Percentiles rank a stretch among this genome's conserved stretches.
These are phyloP conservation scores for Leptoclinus maculatus DNA, from an alignment of 2,797 vertebrate species.

Conservation along the genomic window DNA sequence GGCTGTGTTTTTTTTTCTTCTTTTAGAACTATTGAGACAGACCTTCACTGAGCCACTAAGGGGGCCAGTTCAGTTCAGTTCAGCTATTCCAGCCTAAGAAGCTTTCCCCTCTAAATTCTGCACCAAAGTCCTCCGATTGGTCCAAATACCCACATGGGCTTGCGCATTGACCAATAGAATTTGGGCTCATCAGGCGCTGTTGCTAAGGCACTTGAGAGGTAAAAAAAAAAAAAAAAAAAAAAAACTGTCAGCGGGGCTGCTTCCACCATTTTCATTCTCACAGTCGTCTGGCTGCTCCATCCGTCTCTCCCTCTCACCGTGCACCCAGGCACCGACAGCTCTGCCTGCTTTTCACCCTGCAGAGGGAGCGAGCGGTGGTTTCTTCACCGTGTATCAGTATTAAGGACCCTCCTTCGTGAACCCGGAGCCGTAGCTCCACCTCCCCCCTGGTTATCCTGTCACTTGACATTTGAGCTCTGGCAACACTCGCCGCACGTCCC, in stretches of 20 bases:
- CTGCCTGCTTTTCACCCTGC: neutral
- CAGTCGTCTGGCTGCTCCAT: constrained; percentile 24
- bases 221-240: constrained; percentile 12
- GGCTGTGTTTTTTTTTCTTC: neutral
- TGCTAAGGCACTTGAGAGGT: constrained; percentile 82
- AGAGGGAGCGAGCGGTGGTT: constrained; percentile 36
- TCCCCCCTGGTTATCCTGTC: constrained; percentile 58
- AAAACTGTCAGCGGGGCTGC: constrained; percentile 4
- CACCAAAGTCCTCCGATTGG: constrained; percentile 82
- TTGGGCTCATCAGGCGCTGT: constrained; percentile 74
- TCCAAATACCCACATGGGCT: constrained; percentile 71
- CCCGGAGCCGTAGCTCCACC: constrained; percentile 56
- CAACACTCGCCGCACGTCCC: constrained; percentile 50
- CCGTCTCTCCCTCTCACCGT: constrained; percentile 14
- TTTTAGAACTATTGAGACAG: neutral
- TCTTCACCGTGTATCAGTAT: constrained; percentile 14
- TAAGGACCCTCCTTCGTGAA: constrained; percentile 62
- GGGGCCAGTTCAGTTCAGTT: constrained; percentile 48
- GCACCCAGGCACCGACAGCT: constrained; percentile 8
- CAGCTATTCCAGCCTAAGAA: constrained; percentile 7
- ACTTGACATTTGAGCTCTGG: constrained; percentile 76
- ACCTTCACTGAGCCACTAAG: constrained; percentile 50
- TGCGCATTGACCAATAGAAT: constrained; percentile 78
- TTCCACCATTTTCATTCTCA: constrained; percentile 62
- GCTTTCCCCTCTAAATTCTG: constrained; percentile 62